Conservation (phyloP, 2,797 vertebrate genomes). For the Catamblyrhynchus diadema region DNA sequence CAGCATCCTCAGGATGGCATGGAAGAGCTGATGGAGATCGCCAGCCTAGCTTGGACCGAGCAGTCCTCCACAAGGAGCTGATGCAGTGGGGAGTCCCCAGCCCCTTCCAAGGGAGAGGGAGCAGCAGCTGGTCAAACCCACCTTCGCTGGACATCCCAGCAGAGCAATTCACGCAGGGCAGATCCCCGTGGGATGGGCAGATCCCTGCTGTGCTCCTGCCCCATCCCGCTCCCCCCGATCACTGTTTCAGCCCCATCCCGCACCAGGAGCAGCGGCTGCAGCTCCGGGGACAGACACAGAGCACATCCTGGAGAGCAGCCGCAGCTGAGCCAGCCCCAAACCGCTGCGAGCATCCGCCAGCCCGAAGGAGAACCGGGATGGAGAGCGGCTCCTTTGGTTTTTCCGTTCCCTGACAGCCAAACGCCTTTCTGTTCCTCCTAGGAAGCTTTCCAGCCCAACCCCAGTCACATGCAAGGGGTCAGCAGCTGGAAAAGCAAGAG, state of each 20-base stretch:
- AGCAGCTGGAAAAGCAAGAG: not conserved
- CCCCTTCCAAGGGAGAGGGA: not conserved
- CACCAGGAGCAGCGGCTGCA: fast-evolving
- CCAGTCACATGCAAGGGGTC: not conserved
- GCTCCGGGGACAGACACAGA: not conserved
- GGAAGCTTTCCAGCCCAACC: not conserved
- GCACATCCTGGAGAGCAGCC: not conserved
- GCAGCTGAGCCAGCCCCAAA: not conserved
- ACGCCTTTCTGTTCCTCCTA: not conserved
- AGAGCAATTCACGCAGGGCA: fast-evolving
- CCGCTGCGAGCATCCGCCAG: not conserved
- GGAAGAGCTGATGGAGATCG: fast-evolving
- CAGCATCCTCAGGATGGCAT: not conserved
- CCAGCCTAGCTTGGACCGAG: not conserved
- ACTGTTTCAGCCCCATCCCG: fast-evolving
- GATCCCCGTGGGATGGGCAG: fast-evolving
- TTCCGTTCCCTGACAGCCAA: not conserved
- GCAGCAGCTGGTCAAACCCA: not conserved
- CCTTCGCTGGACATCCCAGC: fast-evolving
- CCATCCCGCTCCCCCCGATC: fast-evolving
- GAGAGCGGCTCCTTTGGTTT: not conserved
- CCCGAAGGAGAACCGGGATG: fast-evolving
- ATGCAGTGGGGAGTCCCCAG: fast-evolving
- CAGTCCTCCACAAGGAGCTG: fast-evolving
- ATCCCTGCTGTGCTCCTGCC: fast-evolving